Conservation (phyloP, 1,140 invertebrate genomes). For the Drosophila bocki region DNA sequence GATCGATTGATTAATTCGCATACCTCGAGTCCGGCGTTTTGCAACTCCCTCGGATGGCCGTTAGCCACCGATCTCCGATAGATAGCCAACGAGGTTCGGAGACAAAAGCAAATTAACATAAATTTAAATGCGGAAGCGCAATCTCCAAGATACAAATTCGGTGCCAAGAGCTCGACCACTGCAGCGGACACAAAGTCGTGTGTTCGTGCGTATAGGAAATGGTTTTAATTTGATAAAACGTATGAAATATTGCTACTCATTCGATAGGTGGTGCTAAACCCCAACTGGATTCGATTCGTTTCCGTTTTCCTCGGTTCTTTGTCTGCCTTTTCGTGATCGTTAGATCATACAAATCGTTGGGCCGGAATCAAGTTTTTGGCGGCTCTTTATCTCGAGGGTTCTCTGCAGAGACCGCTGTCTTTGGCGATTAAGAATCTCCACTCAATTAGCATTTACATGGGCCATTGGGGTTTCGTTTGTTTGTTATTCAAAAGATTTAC, state of each 20-base stretch:
- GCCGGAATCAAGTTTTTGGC: constrained; percentile 26
- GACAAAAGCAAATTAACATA: constrained; percentile 63
- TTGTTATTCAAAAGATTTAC: constrained; percentile 12
- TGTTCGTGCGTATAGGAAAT: constrained; percentile 52
- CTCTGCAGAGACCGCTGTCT: background rate
- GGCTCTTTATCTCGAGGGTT: constrained; percentile 18
- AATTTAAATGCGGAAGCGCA: constrained; percentile 69
- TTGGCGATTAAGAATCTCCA: constrained; percentile 7
- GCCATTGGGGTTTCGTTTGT: constrained; percentile 6
- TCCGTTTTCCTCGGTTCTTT: constrained; percentile 60
- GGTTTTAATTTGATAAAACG: constrained; percentile 44
- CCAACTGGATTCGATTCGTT: constrained; percentile 36
- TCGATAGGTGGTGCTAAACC: constrained; percentile 35
- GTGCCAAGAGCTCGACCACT: constrained; percentile 27
- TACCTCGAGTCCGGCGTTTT: constrained; percentile 35
- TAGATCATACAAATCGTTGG: background rate
- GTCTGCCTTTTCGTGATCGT: constrained; percentile 37
- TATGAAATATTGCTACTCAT: constrained; percentile 40
- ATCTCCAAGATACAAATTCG: constrained; percentile 44
- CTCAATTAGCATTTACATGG: constrained; percentile 42
- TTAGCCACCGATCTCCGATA: background rate
- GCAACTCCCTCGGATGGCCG: constrained; percentile 31
- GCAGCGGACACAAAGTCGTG: constrained; percentile 22
- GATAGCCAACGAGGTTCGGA: constrained; percentile 9
- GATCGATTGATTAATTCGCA: constrained; percentile 45